phyloP scores from a whole-genome alignment of 2,888 invertebrate genomes.

The Mythimna vitellina region DNA sequence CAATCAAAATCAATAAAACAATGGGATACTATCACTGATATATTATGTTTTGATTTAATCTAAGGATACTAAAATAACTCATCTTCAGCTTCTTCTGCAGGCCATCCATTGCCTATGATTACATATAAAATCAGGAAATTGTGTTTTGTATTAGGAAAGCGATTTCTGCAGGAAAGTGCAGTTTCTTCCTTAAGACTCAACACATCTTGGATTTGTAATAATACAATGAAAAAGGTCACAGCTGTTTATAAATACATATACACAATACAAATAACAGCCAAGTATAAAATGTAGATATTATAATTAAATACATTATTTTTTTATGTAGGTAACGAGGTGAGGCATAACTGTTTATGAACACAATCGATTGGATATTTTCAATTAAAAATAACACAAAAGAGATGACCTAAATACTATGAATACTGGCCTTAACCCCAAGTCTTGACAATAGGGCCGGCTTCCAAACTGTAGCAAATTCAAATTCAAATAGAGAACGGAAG shows the following conservation, averaged over 20 bases:
- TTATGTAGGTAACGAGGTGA: neutral
- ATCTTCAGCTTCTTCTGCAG: no score
- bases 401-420: slow-evolving; percentile 18
- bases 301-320: neutral
- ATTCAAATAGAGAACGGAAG: slow-evolving; percentile 22
- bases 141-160: neutral
- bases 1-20: no score
- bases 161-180: neutral
- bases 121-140: neutral
- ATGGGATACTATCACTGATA: no score
- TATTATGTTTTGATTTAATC: no score
- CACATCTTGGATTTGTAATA: neutral
- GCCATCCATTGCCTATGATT: no score
- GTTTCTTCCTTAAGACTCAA: neutral
- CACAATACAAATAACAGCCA: neutral
- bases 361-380: slow-evolving; percentile 2
- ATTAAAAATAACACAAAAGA: slow-evolving; percentile 9
- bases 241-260: neutral
- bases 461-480: slow-evolving; percentile 5
- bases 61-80: no score
- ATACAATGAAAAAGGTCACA: slow-evolving; percentile 7
- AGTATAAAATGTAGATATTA: neutral
- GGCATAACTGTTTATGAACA: neutral
- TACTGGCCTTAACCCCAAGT: neutral
- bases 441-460: neutral